A percentile compares a stretch with the other conserved stretches of the same genome.
Conservation (phyloP, 2,113 vertebrate species). For the Felis catus region DNA sequence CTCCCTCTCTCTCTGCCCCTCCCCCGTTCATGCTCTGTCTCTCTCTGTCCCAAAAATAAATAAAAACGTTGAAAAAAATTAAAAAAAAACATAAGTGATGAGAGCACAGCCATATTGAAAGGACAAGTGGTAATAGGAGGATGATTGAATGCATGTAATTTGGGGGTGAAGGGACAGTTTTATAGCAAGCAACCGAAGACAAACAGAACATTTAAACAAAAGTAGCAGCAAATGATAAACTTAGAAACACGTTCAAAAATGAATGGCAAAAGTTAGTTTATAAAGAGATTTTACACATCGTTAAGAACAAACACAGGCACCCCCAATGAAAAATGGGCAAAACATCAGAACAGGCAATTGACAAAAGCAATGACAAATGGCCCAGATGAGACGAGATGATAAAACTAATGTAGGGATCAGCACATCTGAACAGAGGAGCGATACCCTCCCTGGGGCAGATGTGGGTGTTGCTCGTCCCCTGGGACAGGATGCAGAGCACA, state of each 20-base stretch:
- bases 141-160: too few species aligned
- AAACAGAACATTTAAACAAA: not conserved
- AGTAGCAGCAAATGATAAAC: not conserved
- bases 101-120: not conserved
- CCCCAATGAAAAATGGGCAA: not conserved
- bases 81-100: not conserved
- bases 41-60: too few species aligned
- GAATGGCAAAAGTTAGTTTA: not conserved
- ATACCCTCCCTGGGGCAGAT: accelerated
- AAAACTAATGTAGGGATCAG: not conserved
- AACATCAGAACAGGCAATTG: not conserved
- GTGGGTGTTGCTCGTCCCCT: too few species aligned
- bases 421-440: too few species aligned
- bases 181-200: too few species aligned
- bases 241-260: not conserved
- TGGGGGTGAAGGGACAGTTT: not conserved
- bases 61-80: too few species aligned
- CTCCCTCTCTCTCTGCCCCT: too few species aligned
- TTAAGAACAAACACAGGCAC: not conserved
- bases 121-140: too few species aligned
- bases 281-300: not conserved
- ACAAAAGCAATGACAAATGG: not conserved
- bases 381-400: not conserved
- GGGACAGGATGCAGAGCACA: too few species aligned
- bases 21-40: too few species aligned